These are phyloP conservation scores for Epinotia nisella DNA, from an alignment of 2,888 invertebrate species.

Conservation along the genomic window DNA sequence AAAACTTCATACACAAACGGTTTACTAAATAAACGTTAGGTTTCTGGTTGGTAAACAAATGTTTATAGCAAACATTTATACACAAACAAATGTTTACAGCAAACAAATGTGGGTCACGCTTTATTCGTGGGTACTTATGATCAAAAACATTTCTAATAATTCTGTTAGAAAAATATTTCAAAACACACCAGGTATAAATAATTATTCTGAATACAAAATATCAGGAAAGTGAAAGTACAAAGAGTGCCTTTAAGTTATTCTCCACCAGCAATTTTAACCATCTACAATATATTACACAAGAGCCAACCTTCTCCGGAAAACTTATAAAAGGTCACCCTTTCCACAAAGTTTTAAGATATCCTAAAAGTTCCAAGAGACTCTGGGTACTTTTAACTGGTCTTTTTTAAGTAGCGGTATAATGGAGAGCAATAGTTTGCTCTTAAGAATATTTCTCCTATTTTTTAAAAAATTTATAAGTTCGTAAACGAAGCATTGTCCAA, in stretches of 20 bases:
- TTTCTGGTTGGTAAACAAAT: too few relatives aligned
- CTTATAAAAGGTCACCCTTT: constrained; percentile 39
- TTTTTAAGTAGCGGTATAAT: constrained; percentile 26
- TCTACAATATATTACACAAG: constrained; percentile 1
- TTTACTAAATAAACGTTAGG: too few relatives aligned
- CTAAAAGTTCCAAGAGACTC: constrained; percentile 35
- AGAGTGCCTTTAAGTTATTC: neutral
- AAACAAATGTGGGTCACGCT: too few relatives aligned
- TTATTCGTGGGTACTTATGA: too few relatives aligned
- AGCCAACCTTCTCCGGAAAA: constrained; percentile 11
- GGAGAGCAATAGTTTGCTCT: constrained; percentile 1
- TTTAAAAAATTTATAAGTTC: neutral
- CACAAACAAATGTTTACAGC: too few relatives aligned
- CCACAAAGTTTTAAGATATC: constrained; percentile 29
- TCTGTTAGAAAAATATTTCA: too few relatives aligned
- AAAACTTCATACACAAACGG: too few relatives aligned
- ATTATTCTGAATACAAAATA: too few relatives aligned
- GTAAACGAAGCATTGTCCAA: neutral
- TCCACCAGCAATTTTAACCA: neutral
- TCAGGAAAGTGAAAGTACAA: neutral
- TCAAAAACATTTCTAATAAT: too few relatives aligned
- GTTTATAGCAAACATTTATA: too few relatives aligned
- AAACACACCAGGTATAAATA: too few relatives aligned
- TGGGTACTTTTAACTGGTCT: constrained; percentile 29
- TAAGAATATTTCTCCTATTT: neutral